These are phyloP conservation scores for Erithacus rubecula DNA, from an alignment of 2,797 vertebrate genomes.

Conservation along the genomic window DNA sequence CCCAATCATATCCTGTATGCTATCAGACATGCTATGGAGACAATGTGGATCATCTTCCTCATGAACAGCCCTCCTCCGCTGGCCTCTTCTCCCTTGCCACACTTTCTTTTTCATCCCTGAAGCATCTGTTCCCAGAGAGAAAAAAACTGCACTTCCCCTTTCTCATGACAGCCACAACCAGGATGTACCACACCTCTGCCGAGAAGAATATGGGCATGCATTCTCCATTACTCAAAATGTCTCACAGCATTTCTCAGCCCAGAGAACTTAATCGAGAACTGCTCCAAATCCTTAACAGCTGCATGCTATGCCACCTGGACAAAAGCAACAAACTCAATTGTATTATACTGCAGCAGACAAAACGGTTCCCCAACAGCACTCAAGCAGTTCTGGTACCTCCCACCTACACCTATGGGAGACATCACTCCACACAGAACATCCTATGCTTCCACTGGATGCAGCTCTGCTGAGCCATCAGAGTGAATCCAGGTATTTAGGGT, in stretches of 20 bases:
- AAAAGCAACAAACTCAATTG: neutral
- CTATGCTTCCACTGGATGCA: neutral
- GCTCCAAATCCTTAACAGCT: neutral
- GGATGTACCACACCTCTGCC: neutral
- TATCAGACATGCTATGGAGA: neutral
- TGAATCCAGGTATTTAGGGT: neutral
- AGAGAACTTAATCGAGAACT: neutral
- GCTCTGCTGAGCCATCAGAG: neutral
- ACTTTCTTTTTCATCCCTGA: neutral
- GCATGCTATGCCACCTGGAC: neutral
- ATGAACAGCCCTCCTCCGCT: neutral
- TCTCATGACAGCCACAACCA: neutral
- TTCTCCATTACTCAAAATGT: neutral
- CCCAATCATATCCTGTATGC: neutral
- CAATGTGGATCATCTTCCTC: accelerated
- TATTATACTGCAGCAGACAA: neutral
- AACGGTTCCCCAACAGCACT: neutral
- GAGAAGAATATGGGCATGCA: neutral
- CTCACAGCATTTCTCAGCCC: neutral
- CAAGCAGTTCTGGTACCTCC: neutral
- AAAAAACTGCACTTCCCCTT: neutral
- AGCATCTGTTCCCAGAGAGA: neutral
- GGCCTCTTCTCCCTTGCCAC: neutral
- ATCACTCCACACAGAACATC: neutral
- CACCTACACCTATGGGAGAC: neutral